Conservation (phyloP, 2,797 vertebrate species). For the Galagoides demidoff region DNA sequence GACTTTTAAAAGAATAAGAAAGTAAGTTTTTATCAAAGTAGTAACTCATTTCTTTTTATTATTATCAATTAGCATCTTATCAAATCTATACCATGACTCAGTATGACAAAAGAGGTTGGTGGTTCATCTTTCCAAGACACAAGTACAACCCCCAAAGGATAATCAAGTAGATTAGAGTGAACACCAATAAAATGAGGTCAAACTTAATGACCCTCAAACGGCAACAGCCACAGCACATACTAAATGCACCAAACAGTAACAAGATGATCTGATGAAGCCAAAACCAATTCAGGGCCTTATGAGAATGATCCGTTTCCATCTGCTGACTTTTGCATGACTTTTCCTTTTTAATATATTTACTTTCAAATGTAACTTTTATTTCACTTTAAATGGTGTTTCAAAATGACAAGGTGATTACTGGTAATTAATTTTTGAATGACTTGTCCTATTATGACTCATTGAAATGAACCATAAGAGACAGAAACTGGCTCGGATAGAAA, state of each 20-base stretch:
- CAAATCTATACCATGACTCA: conserved; percentile 64
- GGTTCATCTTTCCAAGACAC: conserved; percentile 58
- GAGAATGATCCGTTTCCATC: not conserved
- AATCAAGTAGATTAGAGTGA: conserved; percentile 72
- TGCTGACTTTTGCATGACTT: conserved; percentile 59
- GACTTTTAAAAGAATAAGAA: conserved; percentile 59
- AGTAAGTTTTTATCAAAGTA: conserved; percentile 48
- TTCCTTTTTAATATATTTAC: conserved; percentile 10
- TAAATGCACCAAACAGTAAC: conserved; percentile 60
- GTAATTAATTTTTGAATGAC: conserved; percentile 46
- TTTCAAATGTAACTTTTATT: conserved; percentile 28
- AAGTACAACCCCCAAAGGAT: conserved; percentile 53
- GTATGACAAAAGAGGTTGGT: conserved; percentile 61
- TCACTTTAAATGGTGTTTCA: conserved; percentile 8
- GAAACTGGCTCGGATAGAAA: not conserved
- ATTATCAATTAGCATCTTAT: conserved; percentile 54
- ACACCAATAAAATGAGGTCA: conserved; percentile 79
- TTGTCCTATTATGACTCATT: not conserved
- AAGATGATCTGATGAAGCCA: conserved; percentile 41
- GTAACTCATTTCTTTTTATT: conserved; percentile 41
- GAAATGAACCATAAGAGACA: not conserved
- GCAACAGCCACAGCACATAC: conserved; percentile 62
- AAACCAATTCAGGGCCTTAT: conserved; percentile 41
- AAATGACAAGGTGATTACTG: conserved; percentile 27
- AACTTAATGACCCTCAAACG: conserved; percentile 77